A percentile compares a stretch with the other conserved stretches of the same genome.
Conservation (phyloP, 2,888 invertebrate genomes). For the Tachina lurida region DNA sequence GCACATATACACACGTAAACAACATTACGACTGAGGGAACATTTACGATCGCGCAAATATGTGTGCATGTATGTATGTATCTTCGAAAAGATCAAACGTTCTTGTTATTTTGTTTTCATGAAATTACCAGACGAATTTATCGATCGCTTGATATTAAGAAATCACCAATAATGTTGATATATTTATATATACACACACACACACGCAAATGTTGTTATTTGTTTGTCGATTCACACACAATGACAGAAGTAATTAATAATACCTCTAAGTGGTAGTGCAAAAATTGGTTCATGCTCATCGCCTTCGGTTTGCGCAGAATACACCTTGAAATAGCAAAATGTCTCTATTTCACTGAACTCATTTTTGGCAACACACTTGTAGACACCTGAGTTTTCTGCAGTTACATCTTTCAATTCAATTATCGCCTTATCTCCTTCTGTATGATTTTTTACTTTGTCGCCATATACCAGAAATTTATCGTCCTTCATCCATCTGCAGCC, state of each 20-base stretch:
- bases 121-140: constrained; percentile 32
- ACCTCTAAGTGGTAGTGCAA: constrained; percentile 87
- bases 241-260: constrained; percentile 73
- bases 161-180: constrained; percentile 23
- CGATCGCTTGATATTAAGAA: constrained; percentile 14
- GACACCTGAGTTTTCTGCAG: constrained; percentile 89
- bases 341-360: constrained; percentile 87
- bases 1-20: background rate
- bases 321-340: constrained; percentile 87
- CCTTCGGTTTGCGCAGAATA: constrained; percentile 81
- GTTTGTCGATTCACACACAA: constrained; percentile 29
- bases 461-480: constrained; percentile 85
- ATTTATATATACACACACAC: background rate
- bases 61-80: constrained; percentile 13
- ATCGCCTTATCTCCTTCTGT: constrained; percentile 88
- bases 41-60: constrained; percentile 33
- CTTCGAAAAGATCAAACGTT: constrained; percentile 52
- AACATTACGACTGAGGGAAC: background rate
- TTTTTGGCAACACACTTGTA: constrained; percentile 92
- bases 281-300: constrained; percentile 82
- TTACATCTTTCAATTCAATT: constrained; percentile 88
- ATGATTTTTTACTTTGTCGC: constrained; percentile 85
- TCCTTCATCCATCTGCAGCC: constrained; percentile 90
- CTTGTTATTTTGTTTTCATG: constrained; percentile 36
- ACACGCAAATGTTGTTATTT: background rate